Conservation (phyloP, 2,113 vertebrate species). For the Fukomys damarensis region DNA sequence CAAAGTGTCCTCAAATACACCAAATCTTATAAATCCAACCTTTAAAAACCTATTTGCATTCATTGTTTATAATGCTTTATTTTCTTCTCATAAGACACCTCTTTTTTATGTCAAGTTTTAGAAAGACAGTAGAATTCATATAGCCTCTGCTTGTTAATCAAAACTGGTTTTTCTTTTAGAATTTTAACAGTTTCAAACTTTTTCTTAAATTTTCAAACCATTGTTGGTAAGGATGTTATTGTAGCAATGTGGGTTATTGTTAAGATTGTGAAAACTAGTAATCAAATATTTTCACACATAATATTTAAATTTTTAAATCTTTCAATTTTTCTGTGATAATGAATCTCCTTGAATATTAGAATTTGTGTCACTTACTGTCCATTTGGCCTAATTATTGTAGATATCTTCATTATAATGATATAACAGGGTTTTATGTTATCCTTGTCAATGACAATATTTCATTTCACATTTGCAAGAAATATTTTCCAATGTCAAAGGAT, state of each 20-base stretch:
- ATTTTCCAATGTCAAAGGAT: not conserved
- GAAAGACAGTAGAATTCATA: not conserved
- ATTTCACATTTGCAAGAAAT: not conserved
- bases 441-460: constrained; percentile 17
- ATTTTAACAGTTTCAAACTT: not conserved
- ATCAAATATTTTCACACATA: not conserved
- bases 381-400: not conserved
- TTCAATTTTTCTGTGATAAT: not conserved
- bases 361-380: not conserved
- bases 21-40: not conserved
- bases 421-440: not conserved
- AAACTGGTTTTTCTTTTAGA: not conserved
- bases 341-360: not conserved
- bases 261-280: not conserved
- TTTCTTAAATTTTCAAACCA: not conserved
- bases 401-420: not conserved
- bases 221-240: not conserved
- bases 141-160: not conserved
- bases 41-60: not conserved
- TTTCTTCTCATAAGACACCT: not conserved
- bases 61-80: not conserved
- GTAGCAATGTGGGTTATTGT: not conserved
- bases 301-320: not conserved
- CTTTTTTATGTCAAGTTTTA: not conserved
- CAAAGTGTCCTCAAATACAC: not conserved